Evolutionary conservation across 2,797 vertebrate species (phyloP), one percentile per base, ranked within the genome.

Genomic region (Hydrocynus forskahlii): DNA sequence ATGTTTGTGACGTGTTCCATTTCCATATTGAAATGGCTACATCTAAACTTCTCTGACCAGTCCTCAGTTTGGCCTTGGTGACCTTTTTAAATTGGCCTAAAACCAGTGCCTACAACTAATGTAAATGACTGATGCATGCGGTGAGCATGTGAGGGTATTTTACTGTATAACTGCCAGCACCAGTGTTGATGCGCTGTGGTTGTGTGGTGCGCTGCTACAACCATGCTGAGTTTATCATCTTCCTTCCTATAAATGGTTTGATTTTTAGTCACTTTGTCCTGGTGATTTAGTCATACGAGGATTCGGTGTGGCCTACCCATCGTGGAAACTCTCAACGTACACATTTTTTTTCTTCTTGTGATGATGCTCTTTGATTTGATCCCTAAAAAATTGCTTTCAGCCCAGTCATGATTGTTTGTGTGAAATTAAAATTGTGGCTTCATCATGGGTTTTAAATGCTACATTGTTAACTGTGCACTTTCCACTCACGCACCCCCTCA

Each of bases 221-320:
- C 55, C 43, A 78, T 38, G 19, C 57, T 73, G 71, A 78, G 10
- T 57, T 76, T 62, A 81, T 78, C 59, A 70, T 13, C 69, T 55
- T 78, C 62, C 50, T 74, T 82, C 75, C 81, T 55, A 62, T 67
- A 78, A 82, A 77, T 59, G 80, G 80, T 82, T 82, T 72, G 57
- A 72, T 67, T 82, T 78, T 82, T 62, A 82, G 69, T 71, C 67
- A 81, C 10, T 43, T 54, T 71, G 57, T 81, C 80, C 80, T 73
- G 50, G 55, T 38, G 60, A 73, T 82, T 73, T 82, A 82, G 68
- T 82, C 81, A 82, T 82, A 78, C 40, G 40, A 55, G 77, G 71
- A 63, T 69, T 76, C 38, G 52, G 21, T 35, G 67, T 19, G 40
- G 60, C 50, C 55, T 67, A 66, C 55, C 71, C 55, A 21, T 59